These are phyloP conservation scores for Xiphophorus maculatus DNA, from an alignment of 2,113 vertebrate genomes.

Conservation along the genomic window DNA sequence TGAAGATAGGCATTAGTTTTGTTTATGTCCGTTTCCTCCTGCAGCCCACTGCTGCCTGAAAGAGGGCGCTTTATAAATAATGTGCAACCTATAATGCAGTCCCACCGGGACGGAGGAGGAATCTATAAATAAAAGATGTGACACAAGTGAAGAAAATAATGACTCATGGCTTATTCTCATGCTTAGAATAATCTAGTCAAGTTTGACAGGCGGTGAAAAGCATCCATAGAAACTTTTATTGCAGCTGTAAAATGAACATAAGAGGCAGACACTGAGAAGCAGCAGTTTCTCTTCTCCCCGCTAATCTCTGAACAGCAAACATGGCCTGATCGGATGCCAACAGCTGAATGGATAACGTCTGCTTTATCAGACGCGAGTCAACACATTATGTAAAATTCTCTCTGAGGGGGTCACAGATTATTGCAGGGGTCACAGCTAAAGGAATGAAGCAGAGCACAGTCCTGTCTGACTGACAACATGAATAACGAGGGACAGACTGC, in stretches of 20 bases:
- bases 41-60: not conserved
- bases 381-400: conserved; percentile 45
- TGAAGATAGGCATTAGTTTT: conserved; percentile 38
- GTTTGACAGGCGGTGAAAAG: not conserved
- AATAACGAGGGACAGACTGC: not conserved
- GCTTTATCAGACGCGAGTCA: conserved; percentile 43
- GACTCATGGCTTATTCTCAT: conserved; percentile 7
- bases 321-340: conserved; percentile 40
- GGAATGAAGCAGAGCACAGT: not conserved
- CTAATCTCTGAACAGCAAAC: conserved; percentile 60
- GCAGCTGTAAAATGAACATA: conserved; percentile 4
- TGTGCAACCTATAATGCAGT: not conserved
- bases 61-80: conserved; percentile 2
- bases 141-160: not conserved
- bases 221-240: not conserved
- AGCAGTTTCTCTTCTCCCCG: not conserved
- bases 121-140: conserved; percentile 14
- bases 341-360: conserved; percentile 38
- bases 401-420: conserved; percentile 2
- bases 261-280: conserved; percentile 22
- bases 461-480: not conserved
- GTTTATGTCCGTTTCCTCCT: conserved; percentile 26
- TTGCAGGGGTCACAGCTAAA: not conserved
- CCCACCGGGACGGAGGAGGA: conserved; percentile 2
- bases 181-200: not conserved